Percentiles rank a stretch among this genome's conserved stretches.
Evolutionary conservation across 2,113 vertebrate genomes (phyloP).

Genomic region (Leptobrachium leishanense): DNA sequence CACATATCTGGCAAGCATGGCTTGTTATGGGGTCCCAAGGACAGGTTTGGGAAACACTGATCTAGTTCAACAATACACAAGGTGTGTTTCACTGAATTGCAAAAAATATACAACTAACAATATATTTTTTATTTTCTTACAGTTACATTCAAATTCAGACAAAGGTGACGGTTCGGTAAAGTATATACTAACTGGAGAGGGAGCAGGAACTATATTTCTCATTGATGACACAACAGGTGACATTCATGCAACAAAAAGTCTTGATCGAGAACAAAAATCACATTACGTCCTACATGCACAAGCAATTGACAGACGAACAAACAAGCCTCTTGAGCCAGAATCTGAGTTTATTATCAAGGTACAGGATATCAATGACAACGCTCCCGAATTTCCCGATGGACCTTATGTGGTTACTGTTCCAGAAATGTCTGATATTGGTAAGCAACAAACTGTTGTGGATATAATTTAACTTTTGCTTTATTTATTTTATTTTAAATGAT

Average conservation of each 20-base stretch:
- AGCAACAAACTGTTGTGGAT: constrained; percentile 56
- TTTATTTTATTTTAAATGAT: no score
- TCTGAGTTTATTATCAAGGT: constrained; percentile 99
- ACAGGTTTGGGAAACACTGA: no score
- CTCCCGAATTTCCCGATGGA: constrained; percentile 92
- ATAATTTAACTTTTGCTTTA: background rate
- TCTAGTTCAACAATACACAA: no score
- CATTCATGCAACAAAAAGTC: constrained; percentile 92
- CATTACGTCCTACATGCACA: constrained; percentile 97
- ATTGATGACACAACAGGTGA: constrained; percentile 95
- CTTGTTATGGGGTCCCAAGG: no score
- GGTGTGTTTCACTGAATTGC: no score
- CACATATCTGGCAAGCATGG: no score
- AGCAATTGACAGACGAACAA: constrained; percentile 88
- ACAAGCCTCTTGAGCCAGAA: constrained; percentile 91
- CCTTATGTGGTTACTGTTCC: constrained; percentile 89
- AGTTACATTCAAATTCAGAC: constrained; percentile 98
- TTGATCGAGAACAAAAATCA: constrained; percentile 91
- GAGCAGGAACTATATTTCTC: constrained; percentile 92
- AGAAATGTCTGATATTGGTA: constrained; percentile 97
- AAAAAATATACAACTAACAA: no score
- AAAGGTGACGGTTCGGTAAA: constrained; percentile 96
- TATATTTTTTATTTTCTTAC: constrained; percentile 54
- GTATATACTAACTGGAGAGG: constrained; percentile 95
- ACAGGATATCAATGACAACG: constrained; percentile 97